Evolutionary conservation across 2,888 invertebrate genomes (phyloP), one percentile per base, ranked within the genome.

Genomic region (Apamea epomidion): DNA sequence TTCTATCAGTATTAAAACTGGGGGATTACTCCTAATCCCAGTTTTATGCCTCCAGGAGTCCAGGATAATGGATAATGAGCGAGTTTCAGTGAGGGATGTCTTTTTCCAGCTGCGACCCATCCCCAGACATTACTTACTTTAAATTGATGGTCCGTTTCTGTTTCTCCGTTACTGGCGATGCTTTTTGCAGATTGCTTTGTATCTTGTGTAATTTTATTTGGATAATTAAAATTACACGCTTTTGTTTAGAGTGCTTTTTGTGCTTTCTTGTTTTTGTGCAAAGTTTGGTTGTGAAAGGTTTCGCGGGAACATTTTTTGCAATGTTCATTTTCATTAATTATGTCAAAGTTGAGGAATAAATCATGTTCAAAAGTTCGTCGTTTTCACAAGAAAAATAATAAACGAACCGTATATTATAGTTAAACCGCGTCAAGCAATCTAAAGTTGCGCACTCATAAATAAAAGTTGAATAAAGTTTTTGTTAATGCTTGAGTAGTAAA

Each of bases 101-200:
- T 84, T 80, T 74, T 74, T 81, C 69, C 86, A 87, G 86, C 88
- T 81, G 83, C 42, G 86, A 51, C 89, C 81, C 74, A 76, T 78
- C 84, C 87, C 77, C 64, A 73, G 74, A 85, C 80, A 80, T 86
- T 82, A 86, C 88, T 83, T 89, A 70, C 74, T 76, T 83, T 81
- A 86, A 88, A 89, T 86, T 89, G 86, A 86, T 85, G 74, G 67
- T 77, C 77, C 80, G 37, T 62, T 78, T 77, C 80, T 76, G 62
- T 75, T 75, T 69, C 70, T 72, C 75, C 70, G 42, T 75, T 68
- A 67, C 54, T 78, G 62, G 37, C 70, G 77, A 74, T 88, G 82
- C 67, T 87, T 78, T 88, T 83, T 83, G 64, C 75, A 78, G 76
- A 85, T 88, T 79, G 77, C 29, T 68, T 68, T 76, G 76, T 76